Percentiles rank a stretch among this genome's conserved stretches.
These are phyloP conservation scores for Drosophila bocqueti DNA, from an alignment of 1,140 invertebrate species.

Conservation along the genomic window DNA sequence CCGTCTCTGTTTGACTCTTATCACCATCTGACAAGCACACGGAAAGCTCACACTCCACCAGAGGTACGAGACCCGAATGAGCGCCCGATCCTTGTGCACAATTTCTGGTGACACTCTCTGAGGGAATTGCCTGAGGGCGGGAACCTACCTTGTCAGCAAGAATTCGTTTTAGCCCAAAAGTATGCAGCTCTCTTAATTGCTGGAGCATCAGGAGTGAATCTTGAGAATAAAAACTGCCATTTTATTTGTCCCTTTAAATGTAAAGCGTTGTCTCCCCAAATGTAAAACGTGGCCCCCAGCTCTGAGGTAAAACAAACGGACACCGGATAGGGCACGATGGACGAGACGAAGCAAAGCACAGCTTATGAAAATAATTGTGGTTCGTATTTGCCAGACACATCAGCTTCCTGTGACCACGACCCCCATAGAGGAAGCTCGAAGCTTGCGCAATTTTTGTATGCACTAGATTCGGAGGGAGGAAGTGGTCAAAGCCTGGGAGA, in stretches of 20 bases:
- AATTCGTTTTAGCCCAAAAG: neutral
- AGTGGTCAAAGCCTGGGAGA: neutral
- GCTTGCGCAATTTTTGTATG: slow-evolving; percentile 54
- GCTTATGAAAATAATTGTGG: slow-evolving; percentile 63
- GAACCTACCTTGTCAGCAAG: neutral
- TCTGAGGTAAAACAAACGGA: slow-evolving; percentile 26
- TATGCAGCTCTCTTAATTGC: slow-evolving; percentile 8
- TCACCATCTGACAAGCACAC: slow-evolving; percentile 5
- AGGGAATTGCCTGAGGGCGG: neutral
- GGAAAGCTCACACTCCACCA: neutral
- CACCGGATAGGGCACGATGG: neutral
- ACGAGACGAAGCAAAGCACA: slow-evolving; percentile 11
- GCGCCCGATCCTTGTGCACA: neutral
- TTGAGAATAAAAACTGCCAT: slow-evolving; percentile 14
- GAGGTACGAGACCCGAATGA: neutral
- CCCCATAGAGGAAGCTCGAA: slow-evolving; percentile 32
- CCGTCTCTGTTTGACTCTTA: slow-evolving; percentile 6
- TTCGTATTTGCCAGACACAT: slow-evolving; percentile 47
- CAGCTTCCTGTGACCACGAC: slow-evolving; percentile 40
- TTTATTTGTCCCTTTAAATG: slow-evolving; percentile 25
- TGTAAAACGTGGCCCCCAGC: slow-evolving; percentile 25
- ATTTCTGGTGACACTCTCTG: slow-evolving; percentile 5
- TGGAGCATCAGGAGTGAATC: neutral
- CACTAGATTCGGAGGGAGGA: slow-evolving; percentile 15
- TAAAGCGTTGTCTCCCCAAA: slow-evolving; percentile 26